Base-by-base conservation (phyloP, 2,113 vertebrate species). In the Crotalus tigris region DNA sequence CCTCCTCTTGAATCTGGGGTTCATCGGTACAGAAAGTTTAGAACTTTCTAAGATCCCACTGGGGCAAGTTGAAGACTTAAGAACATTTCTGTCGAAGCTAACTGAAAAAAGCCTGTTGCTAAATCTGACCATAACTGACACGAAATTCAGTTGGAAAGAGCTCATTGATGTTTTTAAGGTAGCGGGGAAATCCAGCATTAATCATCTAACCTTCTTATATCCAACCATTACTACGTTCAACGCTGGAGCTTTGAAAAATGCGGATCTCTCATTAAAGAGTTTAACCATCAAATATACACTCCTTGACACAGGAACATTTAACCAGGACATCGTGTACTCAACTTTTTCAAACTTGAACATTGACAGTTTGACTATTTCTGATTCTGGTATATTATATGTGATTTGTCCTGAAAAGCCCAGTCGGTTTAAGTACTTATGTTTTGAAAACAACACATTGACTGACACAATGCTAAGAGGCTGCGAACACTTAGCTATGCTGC, bases 291-390 rank as follows among this genome's bases (percentile, higher is more conserved):
- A 96, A 0, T 92, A 26, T 0, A 94, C 95, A 19, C 69, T 8
- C 4, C 97, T 96, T 17, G 19, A 0, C 0, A 12, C 49, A 2
- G 0, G 0, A 3, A 0, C 0, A 0, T 87, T 93, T 87, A 0
- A 33, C 23, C 92, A 93, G 39, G 0, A 61, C 0, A 0, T 44
- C 5, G 51, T 99, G 3, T 99, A 99, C 49, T 91, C 93, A 61
- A 94, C 97, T 58, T 97, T 99, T 85, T 97, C 98, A 81, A 97
- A 96, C 85, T 95, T 98, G 94, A 97, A 97, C 6, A 94, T 98
- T 88, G 93, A 96, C 95, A 97, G 94, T 29, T 21, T 98, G 15
- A 97, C 97, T 0, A 54, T 98, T 44, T 75, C 86, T 12, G 93
- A 98, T 90, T 4, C 97, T 0, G 85, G 97, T 55, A 94, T 98